Evolutionary conservation across 2,888 invertebrate species (phyloP).

Genomic region (Phasia obesa): DNA sequence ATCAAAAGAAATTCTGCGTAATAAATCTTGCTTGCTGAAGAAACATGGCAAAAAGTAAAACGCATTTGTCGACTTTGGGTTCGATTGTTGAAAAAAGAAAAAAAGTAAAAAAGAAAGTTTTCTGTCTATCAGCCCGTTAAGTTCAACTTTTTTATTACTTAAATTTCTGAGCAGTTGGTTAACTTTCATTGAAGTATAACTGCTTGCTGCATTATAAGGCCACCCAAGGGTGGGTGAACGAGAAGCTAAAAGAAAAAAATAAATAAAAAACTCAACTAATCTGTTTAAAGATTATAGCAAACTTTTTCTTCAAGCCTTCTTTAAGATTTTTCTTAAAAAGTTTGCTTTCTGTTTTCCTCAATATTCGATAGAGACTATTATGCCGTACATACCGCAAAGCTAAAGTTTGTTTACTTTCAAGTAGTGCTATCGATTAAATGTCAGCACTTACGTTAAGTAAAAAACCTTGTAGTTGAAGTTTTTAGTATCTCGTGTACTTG

Average conservation of each 20-base stretch:
- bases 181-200: conserved; percentile 33
- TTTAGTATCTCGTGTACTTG: conserved; percentile 36
- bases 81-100: too few relatives aligned
- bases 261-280: conserved; percentile 24
- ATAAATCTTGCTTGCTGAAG: too few relatives aligned
- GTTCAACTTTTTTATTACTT: conserved; percentile 45
- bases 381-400: conserved; percentile 40
- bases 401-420: conserved; percentile 51
- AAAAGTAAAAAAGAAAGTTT: conserved; percentile 27
- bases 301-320: conserved; percentile 33
- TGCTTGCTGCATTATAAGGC: conserved; percentile 1
- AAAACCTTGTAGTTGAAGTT: conserved; percentile 44
- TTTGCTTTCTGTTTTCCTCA: conserved; percentile 2
- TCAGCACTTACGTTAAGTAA: conserved; percentile 56
- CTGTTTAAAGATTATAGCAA: too few relatives aligned
- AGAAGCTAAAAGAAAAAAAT: background rate
- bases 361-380: conserved; percentile 18
- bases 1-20: too few relatives aligned
- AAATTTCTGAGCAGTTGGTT: conserved; percentile 50
- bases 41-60: too few relatives aligned
- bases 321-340: conserved; percentile 29
- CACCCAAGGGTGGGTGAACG: conserved; percentile 5
- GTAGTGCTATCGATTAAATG: conserved; percentile 57
- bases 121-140: conserved; percentile 29
- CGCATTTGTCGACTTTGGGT: too few relatives aligned